phyloP scores from a whole-genome alignment of 2,797 vertebrate species.

The Eulemur rubriventer region DNA sequence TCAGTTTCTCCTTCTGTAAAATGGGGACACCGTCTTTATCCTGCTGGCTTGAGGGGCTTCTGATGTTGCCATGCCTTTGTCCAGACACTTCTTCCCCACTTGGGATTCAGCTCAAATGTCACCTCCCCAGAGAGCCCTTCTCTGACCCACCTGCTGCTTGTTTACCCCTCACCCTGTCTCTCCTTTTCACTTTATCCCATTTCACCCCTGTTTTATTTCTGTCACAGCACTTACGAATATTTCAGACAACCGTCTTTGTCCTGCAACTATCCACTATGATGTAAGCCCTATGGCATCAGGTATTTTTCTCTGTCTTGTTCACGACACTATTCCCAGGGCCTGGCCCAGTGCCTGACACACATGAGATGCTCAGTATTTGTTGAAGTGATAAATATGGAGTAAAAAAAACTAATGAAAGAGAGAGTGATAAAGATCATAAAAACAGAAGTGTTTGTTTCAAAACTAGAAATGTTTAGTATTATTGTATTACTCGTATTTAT shows the following conservation, averaged over 20 bases:
- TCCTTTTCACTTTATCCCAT: background rate
- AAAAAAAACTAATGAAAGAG: background rate
- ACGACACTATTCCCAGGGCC: background rate
- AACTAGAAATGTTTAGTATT: background rate
- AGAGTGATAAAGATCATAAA: background rate
- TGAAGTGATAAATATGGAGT: background rate
- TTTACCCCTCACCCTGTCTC: background rate
- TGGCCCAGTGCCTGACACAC: background rate
- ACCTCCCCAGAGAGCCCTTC: background rate
- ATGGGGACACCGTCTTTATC: background rate
- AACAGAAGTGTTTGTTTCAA: conserved; percentile 16
- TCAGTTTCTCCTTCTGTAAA: background rate
- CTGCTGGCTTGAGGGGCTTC: accelerated
- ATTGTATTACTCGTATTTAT: background rate
- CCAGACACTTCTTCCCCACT: background rate
- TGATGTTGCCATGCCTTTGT: background rate
- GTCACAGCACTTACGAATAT: background rate
- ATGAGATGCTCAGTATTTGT: background rate
- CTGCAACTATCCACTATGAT: accelerated
- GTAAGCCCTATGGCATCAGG: background rate
- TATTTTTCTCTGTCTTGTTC: background rate
- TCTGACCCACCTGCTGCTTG: background rate
- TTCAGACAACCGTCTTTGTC: too few relatives aligned
- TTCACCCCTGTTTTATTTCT: background rate
- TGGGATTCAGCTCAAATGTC: background rate